Conservation (phyloP, 2,888 invertebrate species). For the Ctena decussata region DNA sequence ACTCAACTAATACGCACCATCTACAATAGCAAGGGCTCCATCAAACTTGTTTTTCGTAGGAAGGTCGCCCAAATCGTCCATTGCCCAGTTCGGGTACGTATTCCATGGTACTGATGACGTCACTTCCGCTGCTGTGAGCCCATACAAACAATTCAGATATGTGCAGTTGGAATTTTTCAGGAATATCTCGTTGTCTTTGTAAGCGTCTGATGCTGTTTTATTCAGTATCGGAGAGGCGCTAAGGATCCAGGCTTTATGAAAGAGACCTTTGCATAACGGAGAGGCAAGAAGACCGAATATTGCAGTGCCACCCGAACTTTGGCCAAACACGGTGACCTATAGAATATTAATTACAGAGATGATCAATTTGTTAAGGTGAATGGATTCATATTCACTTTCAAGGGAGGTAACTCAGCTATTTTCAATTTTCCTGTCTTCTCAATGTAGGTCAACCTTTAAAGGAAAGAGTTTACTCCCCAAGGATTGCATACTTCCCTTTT, state of each 20-base stretch:
- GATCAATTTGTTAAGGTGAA: too few species aligned
- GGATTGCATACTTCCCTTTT: too few species aligned
- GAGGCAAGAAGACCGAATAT: constrained; percentile 92
- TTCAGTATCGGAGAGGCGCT: constrained; percentile 79
- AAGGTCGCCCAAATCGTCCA: constrained; percentile 78
- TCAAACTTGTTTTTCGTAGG: constrained; percentile 72
- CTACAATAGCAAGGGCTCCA: constrained; percentile 74
- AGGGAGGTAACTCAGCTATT: too few species aligned
- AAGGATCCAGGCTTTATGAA: constrained; percentile 88
- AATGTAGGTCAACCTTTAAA: too few species aligned
- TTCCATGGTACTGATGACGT: constrained; percentile 74
- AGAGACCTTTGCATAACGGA: constrained; percentile 89
- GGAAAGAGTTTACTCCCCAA: too few species aligned
- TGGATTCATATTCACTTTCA: too few species aligned
- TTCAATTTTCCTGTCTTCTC: too few species aligned
- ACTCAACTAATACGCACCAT: too few species aligned
- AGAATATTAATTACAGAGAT: neutral
- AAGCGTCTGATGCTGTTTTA: constrained; percentile 73
- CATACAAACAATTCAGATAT: constrained; percentile 55
- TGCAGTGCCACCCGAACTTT: constrained; percentile 94
- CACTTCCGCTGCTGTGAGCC: constrained; percentile 69
- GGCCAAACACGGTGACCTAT: constrained; percentile 94
- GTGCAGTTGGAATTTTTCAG: constrained; percentile 63
- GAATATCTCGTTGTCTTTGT: constrained; percentile 75
- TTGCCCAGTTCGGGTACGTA: constrained; percentile 76